A percentile compares a stretch with the other conserved stretches of the same genome.
These are phyloP conservation scores for Theonella swinhoei DNA, from an alignment of 37 sponge, comb jelly and placozoan genomes.

Conservation along the genomic window DNA sequence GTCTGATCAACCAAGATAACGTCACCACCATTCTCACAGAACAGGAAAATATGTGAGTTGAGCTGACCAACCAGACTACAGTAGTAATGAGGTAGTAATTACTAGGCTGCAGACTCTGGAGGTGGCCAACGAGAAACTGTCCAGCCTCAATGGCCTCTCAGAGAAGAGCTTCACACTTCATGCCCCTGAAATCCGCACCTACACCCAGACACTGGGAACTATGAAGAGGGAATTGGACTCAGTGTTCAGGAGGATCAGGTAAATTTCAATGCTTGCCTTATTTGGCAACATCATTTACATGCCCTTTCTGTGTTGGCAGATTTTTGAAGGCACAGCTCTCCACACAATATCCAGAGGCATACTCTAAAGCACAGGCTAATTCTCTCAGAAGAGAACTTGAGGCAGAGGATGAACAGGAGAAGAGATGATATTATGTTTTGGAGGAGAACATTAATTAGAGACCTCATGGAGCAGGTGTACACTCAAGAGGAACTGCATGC, in stretches of 20 bases:
- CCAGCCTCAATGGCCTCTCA: slow-evolving; percentile 56
- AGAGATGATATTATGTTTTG: no score
- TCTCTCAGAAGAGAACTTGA: neutral
- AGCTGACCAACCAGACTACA: neutral
- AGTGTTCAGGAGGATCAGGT: slow-evolving; percentile 79
- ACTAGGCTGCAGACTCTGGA: slow-evolving; percentile 51
- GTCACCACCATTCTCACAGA: slow-evolving; percentile 32
- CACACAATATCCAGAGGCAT: slow-evolving; percentile 51
- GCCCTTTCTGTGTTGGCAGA: neutral
- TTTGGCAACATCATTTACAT: neutral
- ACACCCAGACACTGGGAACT: slow-evolving; percentile 37
- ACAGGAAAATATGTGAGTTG: slow-evolving; percentile 56
- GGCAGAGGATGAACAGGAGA: neutral
- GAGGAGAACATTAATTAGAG: no score
- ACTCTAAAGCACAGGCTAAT: slow-evolving; percentile 4
- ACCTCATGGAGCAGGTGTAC: no score
- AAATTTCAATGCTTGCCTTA: neutral
- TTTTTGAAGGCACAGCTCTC: slow-evolving; percentile 42
- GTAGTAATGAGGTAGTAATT: neutral
- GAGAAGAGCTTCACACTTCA: slow-evolving; percentile 22
- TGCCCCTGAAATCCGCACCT: slow-evolving; percentile 31
- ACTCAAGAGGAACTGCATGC: no score
- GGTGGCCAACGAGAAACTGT: slow-evolving; percentile 63
- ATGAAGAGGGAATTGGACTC: slow-evolving; percentile 88
- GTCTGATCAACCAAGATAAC: slow-evolving; percentile 46